phyloP scores from a whole-genome alignment of 2,797 vertebrate genomes.

The Triplophysa yarkandensis region DNA sequence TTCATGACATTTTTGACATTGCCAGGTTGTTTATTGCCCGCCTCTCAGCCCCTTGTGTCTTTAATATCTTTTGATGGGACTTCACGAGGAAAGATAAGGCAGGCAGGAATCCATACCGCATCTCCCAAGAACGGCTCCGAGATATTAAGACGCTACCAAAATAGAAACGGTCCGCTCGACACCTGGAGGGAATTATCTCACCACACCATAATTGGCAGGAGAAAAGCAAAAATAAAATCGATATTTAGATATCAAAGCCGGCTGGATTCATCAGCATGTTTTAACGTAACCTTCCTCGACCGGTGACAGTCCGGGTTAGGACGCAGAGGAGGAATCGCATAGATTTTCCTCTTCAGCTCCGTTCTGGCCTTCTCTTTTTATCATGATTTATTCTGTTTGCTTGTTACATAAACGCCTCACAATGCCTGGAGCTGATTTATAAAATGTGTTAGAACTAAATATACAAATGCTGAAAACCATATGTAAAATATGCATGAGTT shows the following conservation, averaged over 20 bases:
- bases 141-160: conserved; percentile 62
- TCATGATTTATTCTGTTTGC: conserved; percentile 42
- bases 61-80: conserved; percentile 65
- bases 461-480: background rate
- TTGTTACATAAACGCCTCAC: conserved; percentile 49
- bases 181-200: conserved; percentile 64
- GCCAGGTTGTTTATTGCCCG: conserved; percentile 63
- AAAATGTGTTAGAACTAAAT: conserved; percentile 13
- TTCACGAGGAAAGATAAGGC: conserved; percentile 51
- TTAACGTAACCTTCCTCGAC: conserved; percentile 58
- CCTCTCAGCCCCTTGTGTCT: conserved; percentile 57
- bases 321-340: conserved; percentile 44
- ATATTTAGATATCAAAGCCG: conserved; percentile 66
- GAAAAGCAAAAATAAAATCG: conserved; percentile 64
- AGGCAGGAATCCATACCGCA: conserved; percentile 47
- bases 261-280: conserved; percentile 56
- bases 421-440: conserved; percentile 30
- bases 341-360: conserved; percentile 33
- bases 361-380: conserved; percentile 21
- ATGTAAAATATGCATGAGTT: background rate
- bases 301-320: conserved; percentile 44
- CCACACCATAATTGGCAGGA: conserved; percentile 64
- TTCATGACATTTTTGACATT: conserved; percentile 64
- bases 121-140: conserved; percentile 47
- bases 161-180: conserved; percentile 61